A percentile compares a stretch with the other conserved stretches of the same genome.
phyloP scores from a whole-genome alignment of 2,797 vertebrate species.

The Ctenochaetus hawaiiensis region DNA sequence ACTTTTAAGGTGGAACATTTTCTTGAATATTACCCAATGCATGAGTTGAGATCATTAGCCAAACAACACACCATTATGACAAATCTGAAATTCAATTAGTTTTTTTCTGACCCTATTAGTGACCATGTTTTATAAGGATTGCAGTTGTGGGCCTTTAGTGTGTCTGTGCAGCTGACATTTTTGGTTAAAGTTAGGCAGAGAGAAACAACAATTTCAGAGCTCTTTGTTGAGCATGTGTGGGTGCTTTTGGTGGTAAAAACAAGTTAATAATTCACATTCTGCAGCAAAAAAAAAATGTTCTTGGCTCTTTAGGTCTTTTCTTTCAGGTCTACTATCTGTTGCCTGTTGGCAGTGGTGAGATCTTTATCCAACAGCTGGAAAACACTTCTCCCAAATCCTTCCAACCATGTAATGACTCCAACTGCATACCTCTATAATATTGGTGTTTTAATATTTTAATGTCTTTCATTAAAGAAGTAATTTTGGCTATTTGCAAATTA shows the following conservation, averaged over 20 bases:
- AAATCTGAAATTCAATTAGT: no score
- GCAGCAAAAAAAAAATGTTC: not conserved
- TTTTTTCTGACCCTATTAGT: no score
- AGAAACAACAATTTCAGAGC: not conserved
- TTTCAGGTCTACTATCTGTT: not conserved
- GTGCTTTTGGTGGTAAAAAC: slow-evolving; percentile 9
- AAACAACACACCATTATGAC: no score
- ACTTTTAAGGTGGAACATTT: no score
- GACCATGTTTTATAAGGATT: no score
- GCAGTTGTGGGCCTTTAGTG: no score
- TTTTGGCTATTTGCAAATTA: slow-evolving; percentile 39
- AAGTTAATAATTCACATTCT: slow-evolving; percentile 23
- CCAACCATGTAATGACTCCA: not conserved
- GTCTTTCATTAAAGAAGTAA: slow-evolving; percentile 16
- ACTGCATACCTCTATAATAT: not conserved
- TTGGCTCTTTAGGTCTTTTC: not conserved
- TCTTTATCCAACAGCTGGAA: not conserved
- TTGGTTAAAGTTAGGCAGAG: slow-evolving; percentile 2
- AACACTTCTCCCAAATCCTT: slow-evolving; percentile 4
- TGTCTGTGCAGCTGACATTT: not conserved
- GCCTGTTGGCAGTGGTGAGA: not conserved
- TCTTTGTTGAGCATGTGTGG: slow-evolving; percentile 13
- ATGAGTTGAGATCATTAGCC: no score
- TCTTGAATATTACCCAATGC: no score
- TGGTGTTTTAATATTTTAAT: slow-evolving; percentile 18